These are phyloP conservation scores for Spodoptera frugiperda DNA, from an alignment of 1,140 invertebrate species.

Conservation along the genomic window DNA sequence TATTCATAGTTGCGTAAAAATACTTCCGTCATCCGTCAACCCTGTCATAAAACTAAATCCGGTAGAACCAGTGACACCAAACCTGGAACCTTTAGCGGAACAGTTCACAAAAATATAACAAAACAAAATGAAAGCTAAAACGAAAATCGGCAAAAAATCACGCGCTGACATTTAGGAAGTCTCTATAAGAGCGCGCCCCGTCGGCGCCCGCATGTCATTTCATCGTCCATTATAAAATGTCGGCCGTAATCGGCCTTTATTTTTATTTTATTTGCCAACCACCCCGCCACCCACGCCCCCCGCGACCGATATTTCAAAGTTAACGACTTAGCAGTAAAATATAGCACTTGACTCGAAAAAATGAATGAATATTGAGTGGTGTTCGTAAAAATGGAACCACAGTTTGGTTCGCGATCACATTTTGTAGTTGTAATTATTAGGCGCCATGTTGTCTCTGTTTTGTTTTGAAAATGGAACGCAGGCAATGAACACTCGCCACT, in stretches of 20 bases:
- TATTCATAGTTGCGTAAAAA: background rate
- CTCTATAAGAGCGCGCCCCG: constrained; percentile 61
- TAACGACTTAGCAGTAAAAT: constrained; percentile 81
- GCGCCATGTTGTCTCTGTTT: constrained; percentile 44
- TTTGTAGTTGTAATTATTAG: constrained; percentile 45
- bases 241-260: constrained; percentile 81
- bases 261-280: constrained; percentile 82
- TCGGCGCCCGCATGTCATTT: constrained; percentile 83
- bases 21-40: background rate
- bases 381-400: constrained; percentile 36
- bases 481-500: background rate
- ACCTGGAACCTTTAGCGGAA: constrained; percentile 6
- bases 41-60: constrained; percentile 4
- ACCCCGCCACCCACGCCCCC: constrained; percentile 52
- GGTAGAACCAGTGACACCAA: background rate
- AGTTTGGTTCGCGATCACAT: constrained; percentile 44
- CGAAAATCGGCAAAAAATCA: constrained; percentile 45
- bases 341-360: constrained; percentile 74
- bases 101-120: constrained; percentile 32
- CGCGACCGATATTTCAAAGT: constrained; percentile 81
- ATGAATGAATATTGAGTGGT: constrained; percentile 63
- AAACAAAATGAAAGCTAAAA: constrained; percentile 8
- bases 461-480: constrained; percentile 10
- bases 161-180: constrained; percentile 60
- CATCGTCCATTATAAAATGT: constrained; percentile 83